A percentile compares a stretch with the other conserved stretches of the same genome.
Conservation (phyloP, 2,797 vertebrate genomes). For the Botia almorhae region DNA sequence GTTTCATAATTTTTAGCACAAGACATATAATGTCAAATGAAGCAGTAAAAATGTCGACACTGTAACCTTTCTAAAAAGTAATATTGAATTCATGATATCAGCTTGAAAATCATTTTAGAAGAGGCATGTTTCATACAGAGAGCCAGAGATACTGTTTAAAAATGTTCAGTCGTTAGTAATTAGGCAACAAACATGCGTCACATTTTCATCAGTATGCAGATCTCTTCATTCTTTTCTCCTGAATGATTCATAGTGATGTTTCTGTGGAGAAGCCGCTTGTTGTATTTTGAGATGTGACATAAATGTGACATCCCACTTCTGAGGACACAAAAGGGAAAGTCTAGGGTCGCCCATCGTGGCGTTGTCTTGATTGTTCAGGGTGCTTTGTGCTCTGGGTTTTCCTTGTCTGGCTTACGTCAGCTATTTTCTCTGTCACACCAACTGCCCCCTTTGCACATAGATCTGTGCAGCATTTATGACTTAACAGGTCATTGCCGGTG, state of each 20-base stretch:
- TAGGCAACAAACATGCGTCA: not conserved
- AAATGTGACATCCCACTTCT: slow-evolving; percentile 3
- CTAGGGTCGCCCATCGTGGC: slow-evolving; percentile 6
- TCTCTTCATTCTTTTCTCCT: not conserved
- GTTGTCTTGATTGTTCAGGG: slow-evolving; percentile 27
- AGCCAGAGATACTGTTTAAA: not conserved
- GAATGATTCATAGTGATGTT: not conserved
- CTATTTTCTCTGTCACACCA: slow-evolving; percentile 32
- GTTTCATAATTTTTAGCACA: not conserved
- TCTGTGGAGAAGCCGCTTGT: not conserved
- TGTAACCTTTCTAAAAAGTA: not conserved
- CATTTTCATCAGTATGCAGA: not conserved
- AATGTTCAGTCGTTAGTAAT: not conserved
- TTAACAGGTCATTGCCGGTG: slow-evolving; percentile 52
- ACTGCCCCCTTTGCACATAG: slow-evolving; percentile 25
- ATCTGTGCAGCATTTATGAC: slow-evolving; percentile 51
- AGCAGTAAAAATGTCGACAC: not conserved
- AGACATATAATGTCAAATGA: too few relatives aligned
- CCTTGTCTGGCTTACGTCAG: slow-evolving; percentile 41
- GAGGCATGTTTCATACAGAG: too few relatives aligned
- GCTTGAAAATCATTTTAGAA: too few relatives aligned
- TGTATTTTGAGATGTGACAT: slow-evolving; percentile 18
- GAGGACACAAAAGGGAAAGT: slow-evolving; percentile 27
- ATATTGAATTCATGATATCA: too few relatives aligned
- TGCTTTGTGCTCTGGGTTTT: slow-evolving; percentile 26